A percentile compares a stretch with the other conserved stretches of the same genome.
Conservation (phyloP, 2,888 invertebrate species). For the Drosophila anceps region DNA sequence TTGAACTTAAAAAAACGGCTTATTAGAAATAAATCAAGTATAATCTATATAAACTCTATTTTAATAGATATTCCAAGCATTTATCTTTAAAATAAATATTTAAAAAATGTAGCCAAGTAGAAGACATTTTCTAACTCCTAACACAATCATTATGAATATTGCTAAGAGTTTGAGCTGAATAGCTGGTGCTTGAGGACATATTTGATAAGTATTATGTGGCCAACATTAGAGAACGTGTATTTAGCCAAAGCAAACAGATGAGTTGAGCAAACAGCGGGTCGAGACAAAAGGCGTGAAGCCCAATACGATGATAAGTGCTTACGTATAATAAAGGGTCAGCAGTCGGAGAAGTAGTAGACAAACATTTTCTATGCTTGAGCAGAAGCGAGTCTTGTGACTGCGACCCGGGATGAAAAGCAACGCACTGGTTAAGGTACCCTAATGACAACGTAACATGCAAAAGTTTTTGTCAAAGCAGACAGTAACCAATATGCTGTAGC, state of each 20-base stretch:
- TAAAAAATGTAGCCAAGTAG: no score
- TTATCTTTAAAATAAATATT: no score
- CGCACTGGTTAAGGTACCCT: constrained; percentile 46
- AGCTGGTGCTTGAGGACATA: background rate
- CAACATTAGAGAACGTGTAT: constrained; percentile 31
- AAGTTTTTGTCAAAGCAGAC: constrained; percentile 73
- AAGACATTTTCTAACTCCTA: constrained; percentile 1
- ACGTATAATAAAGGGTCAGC: constrained; percentile 56
- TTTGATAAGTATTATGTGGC: constrained; percentile 13
- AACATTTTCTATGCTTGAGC: constrained; percentile 58
- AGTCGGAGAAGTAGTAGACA: constrained; percentile 59
- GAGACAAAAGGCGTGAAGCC: constrained; percentile 75
- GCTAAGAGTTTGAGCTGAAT: background rate
- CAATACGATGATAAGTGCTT: constrained; percentile 75
- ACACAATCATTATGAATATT: constrained; percentile 12
- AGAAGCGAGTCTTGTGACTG: background rate
- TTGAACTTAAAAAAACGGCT: no score
- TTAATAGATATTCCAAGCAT: no score
- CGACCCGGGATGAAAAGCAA: constrained; percentile 8
- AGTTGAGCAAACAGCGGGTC: constrained; percentile 42
- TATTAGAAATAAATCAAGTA: no score
- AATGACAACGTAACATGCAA: constrained; percentile 80
- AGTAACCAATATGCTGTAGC: constrained; percentile 56
- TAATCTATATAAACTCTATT: no score
- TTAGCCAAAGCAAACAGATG: constrained; percentile 33